phyloP scores from a whole-genome alignment of 2,113 vertebrate species.

The Plecotus auritus region DNA sequence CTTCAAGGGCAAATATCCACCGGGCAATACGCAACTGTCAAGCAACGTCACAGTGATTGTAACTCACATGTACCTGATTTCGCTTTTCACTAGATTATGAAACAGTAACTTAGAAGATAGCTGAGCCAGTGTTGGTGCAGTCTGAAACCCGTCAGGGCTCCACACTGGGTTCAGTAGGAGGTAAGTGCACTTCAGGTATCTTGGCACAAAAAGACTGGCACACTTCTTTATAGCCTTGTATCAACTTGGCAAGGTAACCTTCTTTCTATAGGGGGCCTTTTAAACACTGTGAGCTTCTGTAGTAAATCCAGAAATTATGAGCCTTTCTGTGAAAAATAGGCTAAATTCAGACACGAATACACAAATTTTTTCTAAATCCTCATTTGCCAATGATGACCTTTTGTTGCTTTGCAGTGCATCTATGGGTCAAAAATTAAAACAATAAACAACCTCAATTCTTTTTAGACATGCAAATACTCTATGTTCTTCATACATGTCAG shows the following conservation, averaged over 20 bases:
- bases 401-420: neutral
- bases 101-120: neutral
- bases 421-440: neutral
- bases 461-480: neutral
- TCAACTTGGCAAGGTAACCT: conserved; percentile 17
- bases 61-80: neutral
- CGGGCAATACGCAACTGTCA: neutral
- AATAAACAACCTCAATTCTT: neutral
- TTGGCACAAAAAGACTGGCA: conserved; percentile 40
- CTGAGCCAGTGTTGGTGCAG: neutral
- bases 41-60: neutral
- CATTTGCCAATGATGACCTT: neutral
- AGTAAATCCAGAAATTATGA: neutral
- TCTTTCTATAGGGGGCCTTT: conserved; percentile 13
- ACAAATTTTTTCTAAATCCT: neutral
- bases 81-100: neutral
- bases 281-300: neutral
- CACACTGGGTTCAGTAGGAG: neutral
- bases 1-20: neutral
- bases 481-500: conserved; percentile 15
- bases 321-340: neutral
- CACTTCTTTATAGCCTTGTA: conserved; percentile 43
- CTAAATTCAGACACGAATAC: neutral
- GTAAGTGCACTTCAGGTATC: neutral
- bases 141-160: neutral